Conservation (phyloP, 1,140 invertebrate genomes). For the Thereuonema tuberculata region DNA sequence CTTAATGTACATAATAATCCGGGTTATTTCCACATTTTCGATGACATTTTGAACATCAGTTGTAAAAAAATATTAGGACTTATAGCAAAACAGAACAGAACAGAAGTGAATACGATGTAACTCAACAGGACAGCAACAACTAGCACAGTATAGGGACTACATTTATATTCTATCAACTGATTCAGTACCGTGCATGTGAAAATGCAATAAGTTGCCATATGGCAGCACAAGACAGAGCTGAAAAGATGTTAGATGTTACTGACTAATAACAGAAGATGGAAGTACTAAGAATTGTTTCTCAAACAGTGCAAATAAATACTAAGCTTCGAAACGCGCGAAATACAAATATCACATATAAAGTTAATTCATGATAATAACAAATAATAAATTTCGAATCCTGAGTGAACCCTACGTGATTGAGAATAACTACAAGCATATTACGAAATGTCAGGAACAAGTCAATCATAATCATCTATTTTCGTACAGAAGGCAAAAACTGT, state of each 20-base stretch:
- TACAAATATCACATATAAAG: background rate
- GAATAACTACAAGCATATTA: no score
- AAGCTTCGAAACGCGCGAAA: background rate
- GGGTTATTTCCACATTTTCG: background rate
- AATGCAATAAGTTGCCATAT: background rate
- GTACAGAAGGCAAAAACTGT: background rate
- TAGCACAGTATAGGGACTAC: background rate
- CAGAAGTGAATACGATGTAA: background rate
- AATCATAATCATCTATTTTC: background rate
- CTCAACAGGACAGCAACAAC: background rate
- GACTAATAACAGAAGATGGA: background rate
- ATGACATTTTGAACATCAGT: background rate
- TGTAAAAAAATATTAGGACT: background rate
- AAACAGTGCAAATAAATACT: no score
- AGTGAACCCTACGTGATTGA: background rate
- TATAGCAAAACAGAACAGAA: background rate
- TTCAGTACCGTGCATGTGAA: background rate
- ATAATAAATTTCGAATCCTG: background rate
- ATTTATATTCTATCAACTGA: background rate
- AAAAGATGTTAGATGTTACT: background rate
- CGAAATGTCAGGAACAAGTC: background rate
- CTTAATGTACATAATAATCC: no score
- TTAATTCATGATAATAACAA: background rate
- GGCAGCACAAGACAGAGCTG: background rate
- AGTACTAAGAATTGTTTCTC: background rate